Conservation (phyloP, 2,888 invertebrate genomes). For the Xanthia icteritia region DNA sequence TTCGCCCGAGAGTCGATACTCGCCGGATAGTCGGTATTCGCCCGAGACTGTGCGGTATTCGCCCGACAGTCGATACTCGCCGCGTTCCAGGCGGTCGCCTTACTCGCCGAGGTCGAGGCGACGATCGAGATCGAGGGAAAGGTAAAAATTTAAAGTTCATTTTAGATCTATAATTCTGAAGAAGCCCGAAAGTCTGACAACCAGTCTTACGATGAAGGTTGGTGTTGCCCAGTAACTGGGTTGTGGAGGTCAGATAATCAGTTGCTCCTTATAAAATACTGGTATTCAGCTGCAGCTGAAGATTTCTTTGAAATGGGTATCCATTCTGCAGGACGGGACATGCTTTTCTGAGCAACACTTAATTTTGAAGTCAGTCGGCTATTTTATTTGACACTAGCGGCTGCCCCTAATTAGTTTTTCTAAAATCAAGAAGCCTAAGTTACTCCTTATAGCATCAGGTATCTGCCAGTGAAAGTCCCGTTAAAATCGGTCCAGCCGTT, state of each 20-base stretch:
- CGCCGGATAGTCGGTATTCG: constrained; percentile 88
- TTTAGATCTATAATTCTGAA: background rate
- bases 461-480: too few species aligned
- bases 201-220: background rate
- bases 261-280: background rate
- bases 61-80: constrained; percentile 86
- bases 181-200: background rate
- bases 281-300: background rate
- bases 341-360: background rate
- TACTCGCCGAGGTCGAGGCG: constrained; percentile 79
- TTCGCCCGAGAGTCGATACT: constrained; percentile 87
- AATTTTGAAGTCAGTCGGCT: background rate
- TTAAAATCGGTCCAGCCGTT: too few species aligned
- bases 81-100: constrained; percentile 73
- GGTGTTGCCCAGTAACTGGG: background rate
- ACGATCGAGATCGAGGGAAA: constrained; percentile 80
- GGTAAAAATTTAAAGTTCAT: constrained; percentile 67
- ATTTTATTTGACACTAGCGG: background rate
- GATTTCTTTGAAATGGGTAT: background rate
- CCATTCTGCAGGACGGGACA: background rate
- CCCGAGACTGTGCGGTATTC: constrained; percentile 85
- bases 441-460: too few species aligned
- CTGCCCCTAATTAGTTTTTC: too few species aligned
- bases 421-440: too few species aligned
- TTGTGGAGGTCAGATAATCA: background rate